Conservation (phyloP, 1,140 invertebrate species). For the Ooceraea biroi region DNA sequence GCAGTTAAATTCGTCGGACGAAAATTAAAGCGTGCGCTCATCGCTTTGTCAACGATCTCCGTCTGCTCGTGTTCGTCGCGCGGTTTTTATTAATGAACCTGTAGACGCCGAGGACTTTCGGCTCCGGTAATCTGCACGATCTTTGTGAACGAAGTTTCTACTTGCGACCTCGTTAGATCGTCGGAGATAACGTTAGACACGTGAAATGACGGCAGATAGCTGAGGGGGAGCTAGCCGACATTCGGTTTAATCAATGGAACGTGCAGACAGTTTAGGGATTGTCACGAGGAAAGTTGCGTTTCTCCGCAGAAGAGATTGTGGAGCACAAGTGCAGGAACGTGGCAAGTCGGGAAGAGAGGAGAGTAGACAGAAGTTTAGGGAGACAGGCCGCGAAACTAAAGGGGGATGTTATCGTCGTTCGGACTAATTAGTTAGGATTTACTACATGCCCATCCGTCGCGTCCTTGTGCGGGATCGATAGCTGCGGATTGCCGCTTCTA, state of each 20-base stretch:
- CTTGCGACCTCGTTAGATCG: slow-evolving; percentile 43
- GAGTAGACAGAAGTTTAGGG: slow-evolving; percentile 46
- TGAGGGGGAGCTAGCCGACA: slow-evolving; percentile 47
- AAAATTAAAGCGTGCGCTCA: slow-evolving; percentile 23
- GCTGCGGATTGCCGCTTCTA: not conserved
- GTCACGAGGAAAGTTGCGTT: slow-evolving; percentile 61
- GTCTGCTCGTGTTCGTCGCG: not conserved
- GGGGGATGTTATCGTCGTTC: slow-evolving; percentile 70
- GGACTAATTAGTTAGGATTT: slow-evolving; percentile 77
- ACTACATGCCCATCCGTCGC: slow-evolving; percentile 50
- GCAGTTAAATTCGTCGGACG: slow-evolving; percentile 19
- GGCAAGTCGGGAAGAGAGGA: slow-evolving; percentile 34
- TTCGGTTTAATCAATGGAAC: slow-evolving; percentile 72
- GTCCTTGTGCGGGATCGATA: not conserved
- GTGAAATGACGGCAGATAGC: slow-evolving; percentile 41
- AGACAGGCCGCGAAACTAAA: slow-evolving; percentile 36
- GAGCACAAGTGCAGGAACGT: slow-evolving; percentile 43
- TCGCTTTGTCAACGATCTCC: slow-evolving; percentile 45
- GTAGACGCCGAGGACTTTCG: slow-evolving; percentile 37
- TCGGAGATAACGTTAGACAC: slow-evolving; percentile 58
- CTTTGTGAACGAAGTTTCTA: slow-evolving; percentile 49
- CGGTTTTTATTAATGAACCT: slow-evolving; percentile 57
- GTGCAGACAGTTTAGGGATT: slow-evolving; percentile 66
- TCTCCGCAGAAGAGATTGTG: slow-evolving; percentile 27
- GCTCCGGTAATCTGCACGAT: slow-evolving; percentile 28